Base-by-base conservation (phyloP, 2,888 invertebrate genomes). In the Uropetala carovei region DNA sequence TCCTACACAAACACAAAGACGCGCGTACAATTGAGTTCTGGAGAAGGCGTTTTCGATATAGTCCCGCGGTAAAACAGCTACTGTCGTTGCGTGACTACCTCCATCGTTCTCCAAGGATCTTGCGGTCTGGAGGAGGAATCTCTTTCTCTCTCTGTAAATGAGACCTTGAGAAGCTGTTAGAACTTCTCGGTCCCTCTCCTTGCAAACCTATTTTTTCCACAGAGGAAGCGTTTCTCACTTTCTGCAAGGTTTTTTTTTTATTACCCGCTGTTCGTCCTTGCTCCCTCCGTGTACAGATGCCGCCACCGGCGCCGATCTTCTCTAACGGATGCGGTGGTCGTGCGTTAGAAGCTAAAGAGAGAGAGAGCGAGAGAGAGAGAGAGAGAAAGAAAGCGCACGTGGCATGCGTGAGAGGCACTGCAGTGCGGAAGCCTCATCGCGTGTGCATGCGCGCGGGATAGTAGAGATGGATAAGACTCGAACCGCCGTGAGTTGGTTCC, bases 121-220 rank as follows among this genome's bases (percentile, higher is more conserved):
- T 43, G 43, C 43, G 43, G 43, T 43, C 43, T 43, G 43, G 43
- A 27, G 27, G 75, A 14, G 22, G 75, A 13, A 27, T 75, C 27
- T 75, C 75, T 27, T 75, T 27, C 27, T 75, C 75, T 75, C 75
- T 75, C 75, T 75, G 75, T 27, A 75, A 75, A 75, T 75, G 75
- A 75, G 75, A 75, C 75, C 75, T 75, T 75, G 75, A 75, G 75
- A 75, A 75, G 22, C 75, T 75, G 22, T 75, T 75, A 75, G 75
- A 75, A 13, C 75, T 75, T 22, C 75, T 75, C 27, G 75, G 43
- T 43, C 43, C 43, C 43, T 43, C 43, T 43, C 43, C 43, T 43
- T 43, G 75, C 75, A 27, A 75, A 8, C 60, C 14, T 22, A 27
- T 75, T 68, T 68, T 43, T 43, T 43, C 43, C 1, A 43, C 43